Evolutionary conservation across 2,888 invertebrate species (phyloP), one percentile per base, ranked within the genome.

Genomic region (Cetonia aurata): DNA sequence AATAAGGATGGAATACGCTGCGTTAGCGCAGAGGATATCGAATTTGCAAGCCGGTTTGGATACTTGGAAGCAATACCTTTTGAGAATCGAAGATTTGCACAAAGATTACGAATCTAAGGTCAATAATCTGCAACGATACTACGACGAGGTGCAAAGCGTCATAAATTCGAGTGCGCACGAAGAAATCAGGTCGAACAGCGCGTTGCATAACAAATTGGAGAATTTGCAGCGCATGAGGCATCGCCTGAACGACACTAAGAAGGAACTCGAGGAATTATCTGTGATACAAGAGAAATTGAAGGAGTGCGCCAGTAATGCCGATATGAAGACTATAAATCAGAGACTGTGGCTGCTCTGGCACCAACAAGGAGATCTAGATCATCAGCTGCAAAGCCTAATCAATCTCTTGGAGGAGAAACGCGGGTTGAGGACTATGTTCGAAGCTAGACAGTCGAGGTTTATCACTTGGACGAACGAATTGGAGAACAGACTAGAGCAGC

Each of bases 251-350:
- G 87, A 86, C 71, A 85, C 89, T 57, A 88, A 88, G 52, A 86
- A 86, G 37, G 90, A 91, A 68, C 85, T 95, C 25, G 93, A 95
- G 81, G 86, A 89, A 41, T 85, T 95, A 0, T 91, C 90, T 52
- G 89, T 92, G 0, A 90, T 90, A 37, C 92, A 94, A 77, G 94
- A 95, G 81, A 92, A 95, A 82, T 85, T 96, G 2, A 93, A 94
- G 78, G 94, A 95, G 80, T 93, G 93, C 77, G 87, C 96, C 4
- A 94, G 93, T 81, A 94, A 95, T 0, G 89, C 91, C 56, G 96
- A 96, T 79, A 92, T 94, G 84, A 93, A 95, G 81, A 86, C 91
- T 12, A 89, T 95, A 57, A 91, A 91, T 76, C 95, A 95, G 81
- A 89, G 90, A 75, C 88, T 92, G 73, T 93, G 94, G 90, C 87